phyloP scores from a whole-genome alignment of 2,797 vertebrate species.

The Etheostoma perlongum region DNA sequence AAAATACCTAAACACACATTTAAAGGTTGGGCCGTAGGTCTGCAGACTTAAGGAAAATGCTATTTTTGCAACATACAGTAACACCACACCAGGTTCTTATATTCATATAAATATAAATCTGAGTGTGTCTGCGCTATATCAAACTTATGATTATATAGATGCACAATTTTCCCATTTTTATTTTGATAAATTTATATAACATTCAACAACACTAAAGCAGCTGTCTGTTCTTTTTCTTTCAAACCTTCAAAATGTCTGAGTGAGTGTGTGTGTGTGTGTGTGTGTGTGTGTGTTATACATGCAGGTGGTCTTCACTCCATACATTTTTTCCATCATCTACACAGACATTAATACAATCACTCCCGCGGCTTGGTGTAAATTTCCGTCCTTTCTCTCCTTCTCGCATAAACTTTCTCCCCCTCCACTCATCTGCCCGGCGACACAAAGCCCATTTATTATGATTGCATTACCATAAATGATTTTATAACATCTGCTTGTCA shows the following conservation, averaged over 20 bases:
- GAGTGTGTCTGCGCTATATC: slow-evolving; percentile 16
- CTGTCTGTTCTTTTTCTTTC: slow-evolving; percentile 22
- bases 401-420: slow-evolving; percentile 49
- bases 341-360: slow-evolving; percentile 45
- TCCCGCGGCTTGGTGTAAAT: slow-evolving; percentile 59
- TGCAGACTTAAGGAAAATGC: slow-evolving; percentile 21
- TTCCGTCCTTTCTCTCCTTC: slow-evolving; percentile 32
- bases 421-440: slow-evolving; percentile 62
- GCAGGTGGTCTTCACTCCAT: slow-evolving; percentile 49
- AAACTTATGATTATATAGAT: slow-evolving; percentile 16
- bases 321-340: slow-evolving; percentile 43
- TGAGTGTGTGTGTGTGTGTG: slow-evolving; percentile 20
- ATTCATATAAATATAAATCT: slow-evolving; percentile 22
- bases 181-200: slow-evolving; percentile 30
- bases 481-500: slow-evolving; percentile 88
- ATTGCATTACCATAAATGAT: slow-evolving; percentile 88
- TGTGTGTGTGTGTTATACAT: slow-evolving; percentile 20
- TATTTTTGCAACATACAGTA: slow-evolving; percentile 21
- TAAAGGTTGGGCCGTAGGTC: slow-evolving; percentile 34
- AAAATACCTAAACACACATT: slow-evolving; percentile 45
- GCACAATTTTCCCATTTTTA: slow-evolving; percentile 22
- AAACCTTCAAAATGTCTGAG: slow-evolving; percentile 15
- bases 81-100: slow-evolving; percentile 6
- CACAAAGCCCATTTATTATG: slow-evolving; percentile 82
- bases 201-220: slow-evolving; percentile 20